These are phyloP conservation scores for Notothenia coriiceps DNA, from an alignment of 2,113 vertebrate genomes.

Conservation along the genomic window DNA sequence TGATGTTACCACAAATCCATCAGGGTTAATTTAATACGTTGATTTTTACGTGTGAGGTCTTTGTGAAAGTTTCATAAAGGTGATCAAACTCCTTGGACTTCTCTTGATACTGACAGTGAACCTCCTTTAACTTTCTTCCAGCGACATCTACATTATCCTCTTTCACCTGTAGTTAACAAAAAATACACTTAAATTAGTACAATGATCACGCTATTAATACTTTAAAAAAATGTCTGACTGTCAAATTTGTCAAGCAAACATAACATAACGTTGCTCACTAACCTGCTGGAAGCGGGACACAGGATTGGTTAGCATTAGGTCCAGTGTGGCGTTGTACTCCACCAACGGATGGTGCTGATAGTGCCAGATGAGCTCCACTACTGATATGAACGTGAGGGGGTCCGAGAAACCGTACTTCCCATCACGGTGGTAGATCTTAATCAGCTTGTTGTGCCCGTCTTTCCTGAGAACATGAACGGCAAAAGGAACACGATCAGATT, in stretches of 20 bases:
- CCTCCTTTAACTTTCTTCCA: conserved; percentile 94
- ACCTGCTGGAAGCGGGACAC: conserved; percentile 94
- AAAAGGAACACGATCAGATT: not conserved
- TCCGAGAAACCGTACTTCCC: conserved; percentile 97
- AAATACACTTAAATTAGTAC: not conserved
- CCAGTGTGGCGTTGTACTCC: conserved; percentile 96
- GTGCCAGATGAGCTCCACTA: conserved; percentile 96
- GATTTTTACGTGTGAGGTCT: conserved; percentile 90
- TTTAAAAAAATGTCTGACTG: not conserved
- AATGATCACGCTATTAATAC: not conserved
- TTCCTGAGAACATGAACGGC: conserved; percentile 84
- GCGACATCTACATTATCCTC: conserved; percentile 94
- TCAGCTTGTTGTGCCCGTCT: conserved; percentile 96
- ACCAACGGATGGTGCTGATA: conserved; percentile 95
- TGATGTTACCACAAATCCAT: not conserved
- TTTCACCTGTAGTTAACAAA: conserved; percentile 86
- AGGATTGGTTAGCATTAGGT: conserved; percentile 93
- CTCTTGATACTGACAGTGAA: conserved; percentile 93
- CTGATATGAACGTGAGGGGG: conserved; percentile 93
- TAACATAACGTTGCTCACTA: conserved; percentile 12
- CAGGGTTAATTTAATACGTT: not conserved
- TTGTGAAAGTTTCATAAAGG: conserved; percentile 94
- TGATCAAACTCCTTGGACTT: conserved; percentile 95
- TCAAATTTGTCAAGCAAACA: not conserved
- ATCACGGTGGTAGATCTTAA: conserved; percentile 95